Evolutionary conservation across 2,113 vertebrate genomes (phyloP).

Genomic region (Vulpes lagopus): DNA sequence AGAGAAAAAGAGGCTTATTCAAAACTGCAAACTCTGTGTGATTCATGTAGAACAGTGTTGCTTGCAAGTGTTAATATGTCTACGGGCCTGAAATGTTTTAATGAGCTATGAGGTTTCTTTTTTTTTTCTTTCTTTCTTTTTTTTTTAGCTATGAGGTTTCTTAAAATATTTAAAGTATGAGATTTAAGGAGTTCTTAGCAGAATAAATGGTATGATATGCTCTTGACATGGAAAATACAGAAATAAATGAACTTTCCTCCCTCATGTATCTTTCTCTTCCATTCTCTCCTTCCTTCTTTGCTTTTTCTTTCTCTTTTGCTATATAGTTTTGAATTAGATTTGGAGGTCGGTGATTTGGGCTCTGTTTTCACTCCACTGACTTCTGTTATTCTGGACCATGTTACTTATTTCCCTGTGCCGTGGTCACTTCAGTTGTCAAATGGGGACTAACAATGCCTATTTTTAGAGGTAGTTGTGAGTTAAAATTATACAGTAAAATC

Average conservation of each 20-base stretch:
- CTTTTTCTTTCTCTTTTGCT: neutral
- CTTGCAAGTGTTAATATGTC: constrained; percentile 3
- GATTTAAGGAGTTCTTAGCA: neutral
- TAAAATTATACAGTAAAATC: neutral
- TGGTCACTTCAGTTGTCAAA: neutral
- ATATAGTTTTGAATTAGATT: neutral
- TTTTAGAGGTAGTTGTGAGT: neutral
- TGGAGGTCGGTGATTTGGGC: neutral
- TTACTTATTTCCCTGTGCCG: neutral
- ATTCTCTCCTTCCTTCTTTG: neutral
- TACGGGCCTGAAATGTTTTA: neutral
- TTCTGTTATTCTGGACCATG: neutral
- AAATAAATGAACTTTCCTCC: neutral
- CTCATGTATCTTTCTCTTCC: neutral
- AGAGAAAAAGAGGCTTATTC: neutral
- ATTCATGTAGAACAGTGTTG: constrained; percentile 9
- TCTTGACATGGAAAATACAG: neutral
- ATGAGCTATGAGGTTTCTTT: neutral
- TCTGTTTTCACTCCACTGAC: constrained; percentile 8
- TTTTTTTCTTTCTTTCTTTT: neutral
- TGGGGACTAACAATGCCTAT: neutral
- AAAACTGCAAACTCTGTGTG: neutral
- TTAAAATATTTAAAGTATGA: neutral
- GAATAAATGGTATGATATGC: neutral
- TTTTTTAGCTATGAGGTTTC: neutral